A percentile compares a stretch with the other conserved stretches of the same genome.
These are phyloP conservation scores for Mionectes olivaceus DNA, from an alignment of 2,797 vertebrate genomes.

Conservation along the genomic window DNA sequence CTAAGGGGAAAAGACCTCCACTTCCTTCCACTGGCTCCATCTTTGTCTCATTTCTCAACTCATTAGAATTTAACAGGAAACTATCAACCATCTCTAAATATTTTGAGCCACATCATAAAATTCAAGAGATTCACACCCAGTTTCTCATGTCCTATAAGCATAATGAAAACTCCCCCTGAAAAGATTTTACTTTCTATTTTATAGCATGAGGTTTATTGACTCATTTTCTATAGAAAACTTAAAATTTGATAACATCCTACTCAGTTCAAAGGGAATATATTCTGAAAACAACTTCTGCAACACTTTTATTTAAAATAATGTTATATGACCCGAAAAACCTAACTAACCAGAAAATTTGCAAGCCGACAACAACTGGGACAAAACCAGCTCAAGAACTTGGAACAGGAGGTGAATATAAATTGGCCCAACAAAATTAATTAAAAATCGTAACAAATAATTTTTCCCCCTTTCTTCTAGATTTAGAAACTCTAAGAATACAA, in stretches of 20 bases:
- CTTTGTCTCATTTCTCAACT: background rate
- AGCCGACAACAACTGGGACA: background rate
- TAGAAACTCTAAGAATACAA: background rate
- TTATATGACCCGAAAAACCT: background rate
- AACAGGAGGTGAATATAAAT: background rate
- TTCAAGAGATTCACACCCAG: background rate
- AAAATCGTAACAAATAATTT: background rate
- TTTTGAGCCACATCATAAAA: background rate
- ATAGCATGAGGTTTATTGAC: constrained; percentile 6
- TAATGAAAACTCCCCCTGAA: background rate
- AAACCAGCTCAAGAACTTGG: background rate
- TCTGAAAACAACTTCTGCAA: background rate
- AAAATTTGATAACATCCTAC: constrained; percentile 10
- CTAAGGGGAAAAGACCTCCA: background rate
- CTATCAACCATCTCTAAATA: background rate
- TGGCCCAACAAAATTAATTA: background rate
- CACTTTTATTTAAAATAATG: background rate
- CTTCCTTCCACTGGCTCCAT: background rate
- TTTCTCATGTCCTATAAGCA: background rate
- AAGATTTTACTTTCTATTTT: background rate
- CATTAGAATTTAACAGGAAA: background rate
- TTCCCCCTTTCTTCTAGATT: background rate
- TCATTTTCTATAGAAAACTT: constrained; percentile 30
- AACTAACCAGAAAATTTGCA: background rate
- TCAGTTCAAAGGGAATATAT: constrained; percentile 16